Percentiles rank a stretch among this genome's conserved stretches.
phyloP scores from a whole-genome alignment of 2,797 vertebrate genomes.

The Fringilla coelebs region DNA sequence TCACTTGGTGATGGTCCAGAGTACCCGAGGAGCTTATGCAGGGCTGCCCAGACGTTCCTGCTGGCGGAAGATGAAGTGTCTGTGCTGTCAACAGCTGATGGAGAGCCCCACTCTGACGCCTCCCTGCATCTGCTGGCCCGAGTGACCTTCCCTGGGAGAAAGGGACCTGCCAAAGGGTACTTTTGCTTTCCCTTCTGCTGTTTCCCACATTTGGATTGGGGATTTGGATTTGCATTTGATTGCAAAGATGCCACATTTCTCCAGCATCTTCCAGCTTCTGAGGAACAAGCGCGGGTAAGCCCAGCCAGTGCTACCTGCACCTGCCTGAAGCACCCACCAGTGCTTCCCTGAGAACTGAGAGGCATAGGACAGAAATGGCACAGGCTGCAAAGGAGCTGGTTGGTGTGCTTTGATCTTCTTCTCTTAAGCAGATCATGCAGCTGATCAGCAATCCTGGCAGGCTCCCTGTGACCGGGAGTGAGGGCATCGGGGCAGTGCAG shows the following conservation, averaged over 20 bases:
- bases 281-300: not conserved
- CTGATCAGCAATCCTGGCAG: not conserved
- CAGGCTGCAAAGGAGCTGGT: not conserved
- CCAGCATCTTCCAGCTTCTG: not conserved
- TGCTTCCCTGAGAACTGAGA: not conserved
- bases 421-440: not conserved
- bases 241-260: not conserved
- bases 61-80: not conserved
- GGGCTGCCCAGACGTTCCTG: not conserved
- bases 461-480: accelerated
- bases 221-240: not conserved
- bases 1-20: not conserved
- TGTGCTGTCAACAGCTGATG: not conserved
- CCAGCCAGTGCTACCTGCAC: not conserved
- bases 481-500: not conserved
- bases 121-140: not conserved
- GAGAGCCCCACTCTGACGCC: not conserved
- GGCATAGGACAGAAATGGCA: not conserved
- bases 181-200: not conserved
- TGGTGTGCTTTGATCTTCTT: not conserved
- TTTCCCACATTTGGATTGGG: not conserved
- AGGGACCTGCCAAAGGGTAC: not conserved
- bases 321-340: not conserved
- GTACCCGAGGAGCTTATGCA: not conserved
- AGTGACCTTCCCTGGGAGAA: not conserved